A percentile compares a stretch with the other conserved stretches of the same genome.
Evolutionary conservation across 1,140 invertebrate genomes (phyloP).

Genomic region (Triops longicaudatus): DNA sequence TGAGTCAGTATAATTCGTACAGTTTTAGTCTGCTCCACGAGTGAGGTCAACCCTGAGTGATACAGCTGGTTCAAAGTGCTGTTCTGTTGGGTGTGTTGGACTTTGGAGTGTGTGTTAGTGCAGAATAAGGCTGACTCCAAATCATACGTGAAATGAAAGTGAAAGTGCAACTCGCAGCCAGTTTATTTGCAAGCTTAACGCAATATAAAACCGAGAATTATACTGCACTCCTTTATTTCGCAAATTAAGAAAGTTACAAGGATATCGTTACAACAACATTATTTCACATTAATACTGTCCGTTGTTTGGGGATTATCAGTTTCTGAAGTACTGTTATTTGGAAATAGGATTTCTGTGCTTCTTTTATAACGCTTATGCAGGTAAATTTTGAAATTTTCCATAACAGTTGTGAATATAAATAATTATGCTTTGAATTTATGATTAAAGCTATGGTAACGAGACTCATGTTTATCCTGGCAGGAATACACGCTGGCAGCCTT

Average conservation of each 20-base stretch:
- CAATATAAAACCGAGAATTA: neutral
- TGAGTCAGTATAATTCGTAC: neutral
- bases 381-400: no score
- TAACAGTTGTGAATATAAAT: no score
- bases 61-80: neutral
- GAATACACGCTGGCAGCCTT: conserved; percentile 14
- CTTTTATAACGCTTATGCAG: no score
- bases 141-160: neutral
- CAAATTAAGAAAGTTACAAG: no score
- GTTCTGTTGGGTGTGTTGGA: neutral
- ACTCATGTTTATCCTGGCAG: neutral
- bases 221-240: neutral
- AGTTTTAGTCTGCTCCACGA: neutral
- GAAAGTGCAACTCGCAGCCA: neutral
- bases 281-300: no score
- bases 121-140: neutral
- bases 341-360: no score
- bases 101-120: neutral
- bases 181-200: neutral
- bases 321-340: no score
- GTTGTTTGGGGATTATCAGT: no score
- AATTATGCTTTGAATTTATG: neutral
- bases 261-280: no score
- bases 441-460: neutral
- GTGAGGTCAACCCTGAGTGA: neutral